phyloP scores from a whole-genome alignment of 1,140 invertebrate genomes.

The Meloidogyne floridensis region DNA sequence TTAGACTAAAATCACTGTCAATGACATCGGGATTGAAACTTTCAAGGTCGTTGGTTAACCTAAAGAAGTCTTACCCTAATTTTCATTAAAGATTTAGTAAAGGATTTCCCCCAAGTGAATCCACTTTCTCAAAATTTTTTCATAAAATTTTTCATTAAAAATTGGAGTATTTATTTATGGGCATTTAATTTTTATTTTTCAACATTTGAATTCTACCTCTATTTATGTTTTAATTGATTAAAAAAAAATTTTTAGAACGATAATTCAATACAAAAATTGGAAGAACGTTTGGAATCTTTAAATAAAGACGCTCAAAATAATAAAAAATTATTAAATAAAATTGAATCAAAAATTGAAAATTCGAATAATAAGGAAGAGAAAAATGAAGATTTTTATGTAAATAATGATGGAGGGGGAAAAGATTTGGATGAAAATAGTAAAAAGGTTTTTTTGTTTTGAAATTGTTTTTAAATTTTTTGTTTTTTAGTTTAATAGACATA shows the following conservation, averaged over 20 bases:
- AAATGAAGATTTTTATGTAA: background rate
- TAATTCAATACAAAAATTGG: constrained; percentile 1
- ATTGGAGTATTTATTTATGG: too few relatives aligned
- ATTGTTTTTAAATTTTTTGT: background rate
- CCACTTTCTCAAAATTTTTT: too few relatives aligned
- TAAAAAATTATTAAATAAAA: background rate
- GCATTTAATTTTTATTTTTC: too few relatives aligned
- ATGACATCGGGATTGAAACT: too few relatives aligned
- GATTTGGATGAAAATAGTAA: too few relatives aligned
- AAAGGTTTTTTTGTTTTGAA: background rate
- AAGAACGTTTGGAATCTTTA: background rate
- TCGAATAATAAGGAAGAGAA: background rate
- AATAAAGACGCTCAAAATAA: background rate
- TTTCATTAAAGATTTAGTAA: too few relatives aligned
- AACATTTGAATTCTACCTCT: too few relatives aligned
- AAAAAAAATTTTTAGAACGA: background rate
- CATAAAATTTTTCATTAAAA: too few relatives aligned
- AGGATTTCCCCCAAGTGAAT: too few relatives aligned
- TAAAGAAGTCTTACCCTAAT: too few relatives aligned
- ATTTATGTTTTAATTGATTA: background rate
- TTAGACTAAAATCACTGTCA: too few relatives aligned
- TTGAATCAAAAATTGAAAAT: background rate
- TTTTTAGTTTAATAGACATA: background rate
- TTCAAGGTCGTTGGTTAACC: too few relatives aligned
- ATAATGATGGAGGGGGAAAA: background rate